A percentile compares a stretch with the other conserved stretches of the same genome.
Evolutionary conservation across 2,113 vertebrate species (phyloP).

Genomic region (Salvelinus namaycush): DNA sequence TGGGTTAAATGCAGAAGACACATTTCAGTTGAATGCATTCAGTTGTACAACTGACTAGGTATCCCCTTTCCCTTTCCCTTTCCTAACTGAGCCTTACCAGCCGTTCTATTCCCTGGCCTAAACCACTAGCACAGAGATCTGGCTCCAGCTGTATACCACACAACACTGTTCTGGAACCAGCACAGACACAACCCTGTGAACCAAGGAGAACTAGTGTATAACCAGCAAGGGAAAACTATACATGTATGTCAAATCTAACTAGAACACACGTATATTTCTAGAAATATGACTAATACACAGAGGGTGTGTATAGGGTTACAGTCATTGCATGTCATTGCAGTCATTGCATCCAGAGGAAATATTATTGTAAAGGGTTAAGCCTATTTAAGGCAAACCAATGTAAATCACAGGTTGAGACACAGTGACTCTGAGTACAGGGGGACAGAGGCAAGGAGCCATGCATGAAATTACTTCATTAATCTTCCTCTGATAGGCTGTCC

Average conservation of each 20-base stretch:
- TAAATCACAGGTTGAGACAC: constrained; percentile 76
- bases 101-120: not conserved
- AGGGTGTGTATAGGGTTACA: not conserved
- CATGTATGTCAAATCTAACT: too few species aligned
- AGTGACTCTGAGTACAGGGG: constrained; percentile 64
- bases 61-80: too few species aligned
- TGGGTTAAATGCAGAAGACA: too few species aligned
- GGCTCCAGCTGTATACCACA: not conserved
- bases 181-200: too few species aligned
- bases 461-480: constrained; percentile 86
- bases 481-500: constrained; percentile 74
- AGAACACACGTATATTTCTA: too few species aligned
- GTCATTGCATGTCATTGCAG: not conserved
- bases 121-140: not conserved
- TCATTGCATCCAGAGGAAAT: constrained; percentile 51
- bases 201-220: too few species aligned
- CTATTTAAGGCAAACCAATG: constrained; percentile 70
- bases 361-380: constrained; percentile 72
- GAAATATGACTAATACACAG: not conserved
- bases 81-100: not conserved
- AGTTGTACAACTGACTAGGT: too few species aligned
- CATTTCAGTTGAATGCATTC: too few species aligned
- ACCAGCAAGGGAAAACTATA: too few species aligned
- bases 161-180: too few species aligned
- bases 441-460: constrained; percentile 75